Percentiles rank a stretch among this genome's conserved stretches.
phyloP scores from a whole-genome alignment of 2,888 invertebrate genomes.

The Agrotis ipsilon region DNA sequence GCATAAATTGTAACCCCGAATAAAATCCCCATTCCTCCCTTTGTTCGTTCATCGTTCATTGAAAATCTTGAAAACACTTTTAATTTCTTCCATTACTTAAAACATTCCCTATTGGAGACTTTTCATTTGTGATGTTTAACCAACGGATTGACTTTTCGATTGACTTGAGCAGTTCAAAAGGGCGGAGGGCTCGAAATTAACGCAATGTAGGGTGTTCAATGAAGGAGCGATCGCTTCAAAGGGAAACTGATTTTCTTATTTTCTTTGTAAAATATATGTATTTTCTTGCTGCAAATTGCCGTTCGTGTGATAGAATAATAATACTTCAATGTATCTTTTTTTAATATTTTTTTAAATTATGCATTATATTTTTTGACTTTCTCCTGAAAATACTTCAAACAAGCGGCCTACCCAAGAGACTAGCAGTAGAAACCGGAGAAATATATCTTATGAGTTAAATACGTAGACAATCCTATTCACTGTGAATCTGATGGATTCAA shows the following conservation, averaged over 20 bases:
- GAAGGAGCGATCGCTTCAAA: slow-evolving; percentile 86
- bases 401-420: too few species aligned
- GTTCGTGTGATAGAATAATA: slow-evolving; percentile 43
- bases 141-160: slow-evolving; percentile 90
- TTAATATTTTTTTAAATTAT: too few species aligned
- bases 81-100: slow-evolving; percentile 88
- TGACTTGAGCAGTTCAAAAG: slow-evolving; percentile 90
- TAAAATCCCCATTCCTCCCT: slow-evolving; percentile 74
- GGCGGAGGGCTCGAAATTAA: slow-evolving; percentile 86
- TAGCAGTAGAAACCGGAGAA: too few species aligned
- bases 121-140: slow-evolving; percentile 90
- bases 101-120: slow-evolving; percentile 87
- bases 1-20: slow-evolving; percentile 66
- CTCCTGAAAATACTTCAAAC: too few species aligned
- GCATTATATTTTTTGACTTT: not conserved
- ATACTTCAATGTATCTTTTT: slow-evolving; percentile 1
- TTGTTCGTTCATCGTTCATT: slow-evolving; percentile 75
- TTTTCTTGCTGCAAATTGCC: slow-evolving; percentile 58
- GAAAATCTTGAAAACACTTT: slow-evolving; percentile 87
- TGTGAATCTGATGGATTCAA: not conserved
- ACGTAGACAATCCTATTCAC: too few species aligned
- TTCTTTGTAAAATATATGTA: slow-evolving; percentile 80
- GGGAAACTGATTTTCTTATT: slow-evolving; percentile 85
- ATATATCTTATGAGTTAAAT: too few species aligned
- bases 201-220: slow-evolving; percentile 87